A percentile compares a stretch with the other conserved stretches of the same genome.
Evolutionary conservation across 92 coral and sea anemone genomes (phyloP).

Genomic region (Palythoa heliodiscus): DNA sequence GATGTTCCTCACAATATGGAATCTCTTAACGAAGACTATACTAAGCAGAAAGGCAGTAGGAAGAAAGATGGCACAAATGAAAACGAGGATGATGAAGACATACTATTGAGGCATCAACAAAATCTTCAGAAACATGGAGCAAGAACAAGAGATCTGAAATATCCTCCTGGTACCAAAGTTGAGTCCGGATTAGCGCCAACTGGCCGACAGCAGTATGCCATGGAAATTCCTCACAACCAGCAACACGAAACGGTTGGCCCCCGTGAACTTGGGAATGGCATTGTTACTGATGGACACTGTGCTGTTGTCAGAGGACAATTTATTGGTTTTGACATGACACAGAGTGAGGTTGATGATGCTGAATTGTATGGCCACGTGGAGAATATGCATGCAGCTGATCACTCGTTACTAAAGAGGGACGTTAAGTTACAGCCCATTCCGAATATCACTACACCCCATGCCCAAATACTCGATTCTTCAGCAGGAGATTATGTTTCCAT

Average conservation of each 20-base stretch:
- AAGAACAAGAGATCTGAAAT: neutral
- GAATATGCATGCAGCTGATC: neutral
- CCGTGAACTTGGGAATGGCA: neutral
- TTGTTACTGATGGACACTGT: neutral
- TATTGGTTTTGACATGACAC: neutral
- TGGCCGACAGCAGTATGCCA: neutral
- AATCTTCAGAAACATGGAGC: neutral
- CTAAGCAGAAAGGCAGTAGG: neutral
- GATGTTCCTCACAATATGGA: neutral
- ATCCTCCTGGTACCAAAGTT: constrained; percentile 7
- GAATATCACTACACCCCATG: neutral
- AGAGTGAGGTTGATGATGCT: neutral
- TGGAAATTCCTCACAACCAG: neutral
- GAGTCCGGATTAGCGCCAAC: neutral
- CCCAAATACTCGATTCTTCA: neutral
- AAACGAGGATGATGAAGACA: neutral
- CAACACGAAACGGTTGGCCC: neutral
- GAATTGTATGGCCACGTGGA: constrained; percentile 20
- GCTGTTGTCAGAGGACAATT: neutral
- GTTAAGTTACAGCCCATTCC: neutral
- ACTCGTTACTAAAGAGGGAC: neutral
- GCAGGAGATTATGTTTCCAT: neutral
- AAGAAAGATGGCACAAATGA: neutral
- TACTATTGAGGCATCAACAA: neutral
- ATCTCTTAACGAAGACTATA: constrained; percentile 6